These are phyloP conservation scores for Chrysemys picta DNA, from an alignment of 2,113 vertebrate species.

Conservation along the genomic window DNA sequence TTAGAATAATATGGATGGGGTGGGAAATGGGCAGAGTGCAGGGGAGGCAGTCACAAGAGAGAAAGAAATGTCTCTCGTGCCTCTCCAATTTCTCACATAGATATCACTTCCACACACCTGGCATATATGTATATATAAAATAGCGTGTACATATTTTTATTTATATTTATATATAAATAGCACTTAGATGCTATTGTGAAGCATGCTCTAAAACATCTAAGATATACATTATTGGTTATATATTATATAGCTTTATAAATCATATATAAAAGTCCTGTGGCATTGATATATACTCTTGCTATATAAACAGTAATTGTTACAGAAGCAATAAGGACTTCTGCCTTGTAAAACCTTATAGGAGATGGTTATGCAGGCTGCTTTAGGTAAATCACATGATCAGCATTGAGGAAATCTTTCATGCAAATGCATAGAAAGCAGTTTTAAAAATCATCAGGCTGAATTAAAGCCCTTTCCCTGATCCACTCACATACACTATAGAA, in stretches of 20 bases:
- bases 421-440: no score
- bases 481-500: no score
- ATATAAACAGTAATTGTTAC: neutral
- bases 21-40: neutral
- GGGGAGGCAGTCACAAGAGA: neutral
- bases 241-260: neutral
- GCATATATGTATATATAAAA: neutral
- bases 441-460: no score
- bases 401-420: no score
- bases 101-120: neutral
- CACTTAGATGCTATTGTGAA: neutral
- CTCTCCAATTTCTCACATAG: neutral
- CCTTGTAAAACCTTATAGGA: neutral
- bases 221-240: neutral
- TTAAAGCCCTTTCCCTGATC: no score
- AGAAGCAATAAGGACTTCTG: neutral
- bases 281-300: neutral
- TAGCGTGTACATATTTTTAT: neutral
- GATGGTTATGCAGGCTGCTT: neutral
- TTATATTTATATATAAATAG: neutral
- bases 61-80: neutral
- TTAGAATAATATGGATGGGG: slow-evolving; percentile 19
- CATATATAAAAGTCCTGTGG: neutral
- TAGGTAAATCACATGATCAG: neutral
- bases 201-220: neutral